Conservation (phyloP, 2,888 invertebrate species). For the Endomychus coccineus region DNA sequence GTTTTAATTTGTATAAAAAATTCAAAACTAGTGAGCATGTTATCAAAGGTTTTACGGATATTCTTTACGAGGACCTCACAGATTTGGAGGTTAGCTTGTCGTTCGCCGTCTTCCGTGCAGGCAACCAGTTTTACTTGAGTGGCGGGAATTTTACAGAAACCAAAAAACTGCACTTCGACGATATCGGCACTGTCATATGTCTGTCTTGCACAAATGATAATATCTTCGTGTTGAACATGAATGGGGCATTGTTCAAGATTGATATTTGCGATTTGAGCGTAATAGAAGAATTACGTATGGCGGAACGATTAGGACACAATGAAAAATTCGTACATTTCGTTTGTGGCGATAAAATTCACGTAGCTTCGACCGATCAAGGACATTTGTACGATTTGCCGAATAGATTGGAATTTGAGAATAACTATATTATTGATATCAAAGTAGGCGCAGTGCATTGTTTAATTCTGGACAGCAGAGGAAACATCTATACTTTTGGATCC, state of each 20-base stretch:
- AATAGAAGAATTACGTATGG: slow-evolving; percentile 22
- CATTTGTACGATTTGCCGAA: slow-evolving; percentile 56
- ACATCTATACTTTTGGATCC: slow-evolving; percentile 74
- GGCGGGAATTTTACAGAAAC: slow-evolving; percentile 10
- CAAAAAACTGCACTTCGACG: slow-evolving; percentile 10
- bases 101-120: slow-evolving; percentile 9
- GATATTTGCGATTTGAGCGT: slow-evolving; percentile 21
- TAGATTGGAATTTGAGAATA: slow-evolving; percentile 49
- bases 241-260: slow-evolving; percentile 30
- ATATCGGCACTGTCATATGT: slow-evolving; percentile 16
- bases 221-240: slow-evolving; percentile 28
- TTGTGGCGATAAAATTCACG: slow-evolving; percentile 44
- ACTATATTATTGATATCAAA: slow-evolving; percentile 54
- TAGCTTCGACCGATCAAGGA: slow-evolving; percentile 46
- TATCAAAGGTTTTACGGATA: slow-evolving; percentile 27
- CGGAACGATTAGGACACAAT: slow-evolving; percentile 20
- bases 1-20: slow-evolving; percentile 42
- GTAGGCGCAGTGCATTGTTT: slow-evolving; percentile 80
- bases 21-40: slow-evolving; percentile 22
- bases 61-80: slow-evolving; percentile 24
- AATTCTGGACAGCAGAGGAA: slow-evolving; percentile 60
- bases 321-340: slow-evolving; percentile 42
- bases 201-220: slow-evolving; percentile 30
- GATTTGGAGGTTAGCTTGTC: slow-evolving; percentile 27
- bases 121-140: slow-evolving; percentile 12